Percentiles rank a stretch among this genome's conserved stretches.
Evolutionary conservation across 2,888 invertebrate genomes (phyloP).

Genomic region (Nomada fucata): DNA sequence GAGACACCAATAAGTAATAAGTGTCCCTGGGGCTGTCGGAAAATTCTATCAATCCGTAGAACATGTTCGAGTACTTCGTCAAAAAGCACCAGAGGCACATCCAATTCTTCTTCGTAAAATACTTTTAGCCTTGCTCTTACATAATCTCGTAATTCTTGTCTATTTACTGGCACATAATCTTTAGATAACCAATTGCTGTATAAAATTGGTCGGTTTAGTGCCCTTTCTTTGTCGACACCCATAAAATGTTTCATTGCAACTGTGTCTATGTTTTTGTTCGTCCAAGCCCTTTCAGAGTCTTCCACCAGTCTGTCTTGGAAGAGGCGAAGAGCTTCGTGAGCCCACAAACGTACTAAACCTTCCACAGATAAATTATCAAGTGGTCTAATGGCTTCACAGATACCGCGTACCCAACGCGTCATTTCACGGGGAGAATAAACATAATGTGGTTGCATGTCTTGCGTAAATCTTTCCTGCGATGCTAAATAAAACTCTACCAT

Average conservation of each 20-base stretch:
- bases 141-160: conserved; percentile 97
- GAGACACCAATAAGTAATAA: conserved; percentile 98
- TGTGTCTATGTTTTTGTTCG: conserved; percentile 97
- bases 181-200: conserved; percentile 99
- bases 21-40: conserved; percentile 99
- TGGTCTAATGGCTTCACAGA: conserved; percentile 99
- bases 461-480: conserved; percentile 99
- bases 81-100: conserved; percentile 98
- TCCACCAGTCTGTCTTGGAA: conserved; percentile 99
- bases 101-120: conserved; percentile 99
- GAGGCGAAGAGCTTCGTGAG: conserved; percentile 98
- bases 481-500: conserved; percentile 99
- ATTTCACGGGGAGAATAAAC: conserved; percentile 99
- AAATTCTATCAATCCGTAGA: conserved; percentile 98
- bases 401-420: conserved; percentile 99
- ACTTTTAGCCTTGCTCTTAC: conserved; percentile 98
- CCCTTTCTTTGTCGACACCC: conserved; percentile 92
- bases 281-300: conserved; percentile 97
- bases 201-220: conserved; percentile 96
- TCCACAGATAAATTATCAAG: conserved; percentile 96
- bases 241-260: conserved; percentile 98
- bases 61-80: conserved; percentile 99
- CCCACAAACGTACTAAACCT: conserved; percentile 99
- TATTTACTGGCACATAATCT: conserved; percentile 98
- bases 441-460: conserved; percentile 99